Conservation (phyloP, 2,113 vertebrate genomes). For the Brachypodius melanocephalos region DNA sequence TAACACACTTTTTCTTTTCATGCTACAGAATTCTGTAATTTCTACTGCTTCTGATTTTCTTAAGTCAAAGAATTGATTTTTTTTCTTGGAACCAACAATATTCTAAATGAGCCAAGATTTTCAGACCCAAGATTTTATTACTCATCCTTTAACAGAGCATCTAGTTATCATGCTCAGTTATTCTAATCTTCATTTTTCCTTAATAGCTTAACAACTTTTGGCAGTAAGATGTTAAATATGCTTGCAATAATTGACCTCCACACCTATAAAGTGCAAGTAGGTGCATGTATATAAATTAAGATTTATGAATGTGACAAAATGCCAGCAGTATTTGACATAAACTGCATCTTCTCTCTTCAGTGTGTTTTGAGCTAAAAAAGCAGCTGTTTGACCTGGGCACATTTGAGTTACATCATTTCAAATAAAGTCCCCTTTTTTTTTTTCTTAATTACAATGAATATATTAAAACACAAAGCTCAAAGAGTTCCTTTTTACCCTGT, state of each 20-base stretch:
- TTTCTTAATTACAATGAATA: not conserved
- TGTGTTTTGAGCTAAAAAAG: not conserved
- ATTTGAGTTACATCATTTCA: not conserved
- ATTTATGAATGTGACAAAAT: not conserved
- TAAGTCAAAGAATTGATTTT: not conserved
- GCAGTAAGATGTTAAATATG: constrained; percentile 32
- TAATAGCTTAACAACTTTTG: constrained; percentile 13
- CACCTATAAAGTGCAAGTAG: not conserved
- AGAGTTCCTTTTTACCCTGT: not conserved
- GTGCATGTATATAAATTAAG: constrained; percentile 17
- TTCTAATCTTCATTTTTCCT: not conserved
- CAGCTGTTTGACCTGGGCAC: not conserved
- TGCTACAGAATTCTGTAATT: not conserved
- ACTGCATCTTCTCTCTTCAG: not conserved
- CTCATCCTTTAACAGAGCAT: not conserved
- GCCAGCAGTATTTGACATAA: not conserved
- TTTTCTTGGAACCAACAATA: not conserved
- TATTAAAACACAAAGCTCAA: not conserved
- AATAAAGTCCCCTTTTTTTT: not conserved
- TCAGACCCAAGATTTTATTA: not conserved
- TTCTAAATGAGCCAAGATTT: constrained; percentile 1
- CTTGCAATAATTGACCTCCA: constrained; percentile 30
- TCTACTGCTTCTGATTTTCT: not conserved
- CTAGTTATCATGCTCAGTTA: not conserved
- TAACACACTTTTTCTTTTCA: not conserved